Evolutionary conservation across 2,888 invertebrate species (phyloP), one percentile per base, ranked within the genome.

Genomic region (Amiota mariae): DNA sequence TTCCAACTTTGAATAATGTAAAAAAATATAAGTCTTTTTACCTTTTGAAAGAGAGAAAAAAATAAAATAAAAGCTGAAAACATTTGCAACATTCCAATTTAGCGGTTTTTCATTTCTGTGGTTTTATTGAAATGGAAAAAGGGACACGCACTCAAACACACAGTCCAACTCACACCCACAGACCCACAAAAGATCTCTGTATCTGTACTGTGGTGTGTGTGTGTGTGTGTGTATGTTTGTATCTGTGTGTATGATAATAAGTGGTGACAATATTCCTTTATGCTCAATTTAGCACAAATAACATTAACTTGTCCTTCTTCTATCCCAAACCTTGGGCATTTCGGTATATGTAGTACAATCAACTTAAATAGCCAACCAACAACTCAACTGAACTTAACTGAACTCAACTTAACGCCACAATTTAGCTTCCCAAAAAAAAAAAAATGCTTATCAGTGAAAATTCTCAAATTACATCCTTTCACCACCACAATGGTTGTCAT

Each of bases 401-500:
- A 57, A 57, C 57, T 18, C 13, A 57, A 10, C 18, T 15, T n/a
- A n/a, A n/a, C n/a, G n/a, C 57, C 57, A 20, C 15, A 47, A 49
- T 15, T 48, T 48, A 49, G 67, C 67, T 13, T 51, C 67, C 75
- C 82, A 81, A 81, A 77, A 84, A 36, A 24, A 24, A 24, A 24
- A 36, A 84, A 81, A 79, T 78, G 80, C 84, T 83, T 84, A 83
- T 83, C 83, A 82, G 83, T 75, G 79, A 64, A 64, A 77, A 81
- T 76, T 77, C 81, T 81, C 79, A 79, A 81, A 79, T 81, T 78
- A 78, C 82, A 68, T 73, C 74, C 76, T 47, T 70, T 79, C 73
- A 73, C 75, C 73, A 68, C 76, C 67, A 57, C 13, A 46, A 9
- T 59, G 6, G n/a, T n/a, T n/a, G 2, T 8, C n/a, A 51, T 13